These are phyloP conservation scores for Plectrocnemia conspersa DNA, from an alignment of 1,140 invertebrate genomes.

Conservation along the genomic window DNA sequence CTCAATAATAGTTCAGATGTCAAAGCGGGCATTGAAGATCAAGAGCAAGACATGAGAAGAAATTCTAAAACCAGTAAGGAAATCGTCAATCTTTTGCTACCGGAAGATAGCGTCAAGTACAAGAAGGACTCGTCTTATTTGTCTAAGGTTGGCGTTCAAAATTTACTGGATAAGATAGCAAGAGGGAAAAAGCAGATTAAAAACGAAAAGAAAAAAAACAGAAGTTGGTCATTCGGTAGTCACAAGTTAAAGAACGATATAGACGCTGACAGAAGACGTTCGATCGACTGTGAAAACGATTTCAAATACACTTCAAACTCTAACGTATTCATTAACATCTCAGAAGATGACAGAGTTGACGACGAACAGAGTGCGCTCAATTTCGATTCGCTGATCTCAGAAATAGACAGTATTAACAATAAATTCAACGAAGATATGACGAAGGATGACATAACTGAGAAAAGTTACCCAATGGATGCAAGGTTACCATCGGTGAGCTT, in stretches of 20 bases:
- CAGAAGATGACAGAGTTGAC: constrained; percentile 8
- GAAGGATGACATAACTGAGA: not conserved
- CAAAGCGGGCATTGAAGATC: not conserved
- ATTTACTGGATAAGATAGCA: constrained; percentile 30
- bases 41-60: constrained; percentile 2
- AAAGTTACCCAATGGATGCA: constrained; percentile 9
- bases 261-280: not conserved
- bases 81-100: constrained; percentile 28
- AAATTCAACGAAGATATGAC: constrained; percentile 3
- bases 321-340: constrained; percentile 5
- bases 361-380: too few species aligned
- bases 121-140: constrained; percentile 28
- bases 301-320: constrained; percentile 11
- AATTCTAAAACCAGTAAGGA: constrained; percentile 24
- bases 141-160: constrained; percentile 28
- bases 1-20: constrained; percentile 1
- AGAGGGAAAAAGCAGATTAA: constrained; percentile 21
- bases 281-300: not conserved
- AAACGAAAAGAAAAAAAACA: constrained; percentile 21
- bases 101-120: constrained; percentile 24
- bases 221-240: constrained; percentile 29
- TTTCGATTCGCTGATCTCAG: too few species aligned
- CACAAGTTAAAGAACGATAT: constrained; percentile 14
- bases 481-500: constrained; percentile 5
- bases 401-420: not conserved